Base-by-base conservation (phyloP, 2,797 vertebrate genomes). In the Buphagus erythrorhynchus region DNA sequence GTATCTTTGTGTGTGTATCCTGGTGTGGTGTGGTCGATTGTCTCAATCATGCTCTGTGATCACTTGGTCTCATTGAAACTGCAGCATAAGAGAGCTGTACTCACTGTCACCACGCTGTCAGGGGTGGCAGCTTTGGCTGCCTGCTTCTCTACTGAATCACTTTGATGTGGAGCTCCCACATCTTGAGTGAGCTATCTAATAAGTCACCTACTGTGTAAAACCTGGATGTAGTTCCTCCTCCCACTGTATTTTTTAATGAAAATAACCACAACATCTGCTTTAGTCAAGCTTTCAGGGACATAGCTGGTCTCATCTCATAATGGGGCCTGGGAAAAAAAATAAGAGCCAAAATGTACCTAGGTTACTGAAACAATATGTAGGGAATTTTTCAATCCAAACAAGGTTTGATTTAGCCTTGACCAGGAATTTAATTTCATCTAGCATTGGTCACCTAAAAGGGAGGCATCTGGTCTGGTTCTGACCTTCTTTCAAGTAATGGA, bases 131-230 rank as follows among this genome's bases (percentile, higher is more conserved):
- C 67, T 91, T 86, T 13, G 10, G 10, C 48, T 93, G 78, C 48
- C 66, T 69, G 31, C 87, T 76, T 85, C 86, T 66, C 67, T 48
- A 16, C 29, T 40, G 74, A 66, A 82, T 80, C 2, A 2, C 78
- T 96, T 95, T 94, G 88, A 83, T 94, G 65, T 86, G n/a, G 45
- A 63, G 86, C 61, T 72, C 65, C 45, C 61, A 54, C 52, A 71
- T 86, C 20, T 36, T 86, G 52, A 88, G 57, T 22, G 49, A 95
- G 26, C 75, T 59, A 86, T 74, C 72, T 88, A 93, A 88, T 91
- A 95, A 95, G 72, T 88, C 68, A 77, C 90, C 86, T 80, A 9
- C 90, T 94, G 86, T 86, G 82, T 93, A 86, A 93, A 90, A 83
- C 26, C 57, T 83, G 88, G 33, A 26, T 71, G 57, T 38, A 77